Conservation (phyloP, 1,140 invertebrate genomes). For the Pseudomyrmex dendroicus region DNA sequence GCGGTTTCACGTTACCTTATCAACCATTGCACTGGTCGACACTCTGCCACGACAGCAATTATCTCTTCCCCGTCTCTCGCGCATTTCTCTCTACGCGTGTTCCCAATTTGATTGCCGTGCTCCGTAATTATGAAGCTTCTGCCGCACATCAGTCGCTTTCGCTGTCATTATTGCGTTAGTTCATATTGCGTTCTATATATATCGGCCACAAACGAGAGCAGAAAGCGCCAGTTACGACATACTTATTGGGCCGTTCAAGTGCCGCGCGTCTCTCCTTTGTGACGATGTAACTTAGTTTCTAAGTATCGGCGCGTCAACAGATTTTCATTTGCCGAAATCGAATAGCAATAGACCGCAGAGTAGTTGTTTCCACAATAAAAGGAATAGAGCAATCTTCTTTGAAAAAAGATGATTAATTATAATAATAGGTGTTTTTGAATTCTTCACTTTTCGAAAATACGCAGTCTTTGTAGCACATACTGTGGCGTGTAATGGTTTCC, state of each 20-base stretch:
- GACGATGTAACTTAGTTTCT: constrained; percentile 44
- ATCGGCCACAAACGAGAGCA: constrained; percentile 15
- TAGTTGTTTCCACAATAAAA: neutral
- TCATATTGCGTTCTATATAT: constrained; percentile 43
- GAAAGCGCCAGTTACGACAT: constrained; percentile 29
- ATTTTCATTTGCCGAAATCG: constrained; percentile 36
- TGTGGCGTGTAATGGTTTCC: neutral
- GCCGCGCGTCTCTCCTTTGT: constrained; percentile 26
- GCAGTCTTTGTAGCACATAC: no score
- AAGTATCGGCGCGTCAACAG: constrained; percentile 45
- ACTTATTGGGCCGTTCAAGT: constrained; percentile 32
- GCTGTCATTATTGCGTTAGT: constrained; percentile 59
- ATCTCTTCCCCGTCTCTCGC: constrained; percentile 46
- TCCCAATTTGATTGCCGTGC: constrained; percentile 59
- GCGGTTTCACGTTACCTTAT: constrained; percentile 61
- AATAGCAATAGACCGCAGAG: neutral
- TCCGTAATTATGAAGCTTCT: constrained; percentile 45
- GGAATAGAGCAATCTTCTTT: neutral
- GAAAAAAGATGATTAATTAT: neutral
- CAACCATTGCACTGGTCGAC: constrained; percentile 50
- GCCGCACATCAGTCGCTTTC: constrained; percentile 56
- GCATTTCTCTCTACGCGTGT: constrained; percentile 62
- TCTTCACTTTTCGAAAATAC: neutral
- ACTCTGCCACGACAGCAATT: constrained; percentile 57
- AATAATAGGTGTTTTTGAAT: neutral